Evolutionary conservation across 2,113 vertebrate species (phyloP), one percentile per base, ranked within the genome.

Genomic region (Rhineura floridana): DNA sequence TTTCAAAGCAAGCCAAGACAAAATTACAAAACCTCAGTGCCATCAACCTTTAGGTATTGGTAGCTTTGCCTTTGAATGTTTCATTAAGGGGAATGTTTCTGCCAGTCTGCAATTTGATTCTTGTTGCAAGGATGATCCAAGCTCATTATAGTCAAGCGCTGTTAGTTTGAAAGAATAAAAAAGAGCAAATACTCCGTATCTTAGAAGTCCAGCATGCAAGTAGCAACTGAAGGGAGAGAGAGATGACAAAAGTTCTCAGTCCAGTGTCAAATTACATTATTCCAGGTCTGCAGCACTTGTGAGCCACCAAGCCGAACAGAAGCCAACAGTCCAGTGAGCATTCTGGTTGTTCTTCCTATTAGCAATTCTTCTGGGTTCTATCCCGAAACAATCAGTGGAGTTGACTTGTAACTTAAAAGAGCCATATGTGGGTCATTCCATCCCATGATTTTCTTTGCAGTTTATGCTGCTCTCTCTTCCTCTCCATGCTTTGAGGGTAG

Each of bases 1-100:
- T 96, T 95, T 96, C 95, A 92, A 91, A 95, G 94, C 94, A 93
- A 95, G 93, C 69, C 90, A 79, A 87, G 90, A 94, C 10, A 91
- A 88, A 90, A 78, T 72, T 83, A 80, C 88, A 91, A 46, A 89
- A 87, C 72, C 84, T 87, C 67, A 79, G 85, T 83, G 44, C 46
- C 84, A 87, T 91, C 93, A 93, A 13, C 83, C 87, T 89, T 91
- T 89, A 90, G 88, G 79, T 86, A 75, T 36, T 33, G 86, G 91
- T 3, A 84, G 63, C 83, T 87, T 82, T 33, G 42, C 0, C 0
- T 91, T 93, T 93, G 88, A 93, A 90, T 72, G 86, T 80, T 81
- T 78, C 72, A 0, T 63, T 81, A 63, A 91, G 76, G 91, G n/a
- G 92, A 84, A 73, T 44, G 88, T 87, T 70, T 55, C 1, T 42